Base-by-base conservation (phyloP, 2,113 vertebrate genomes). In the Aspiorhynchus laticeps region DNA sequence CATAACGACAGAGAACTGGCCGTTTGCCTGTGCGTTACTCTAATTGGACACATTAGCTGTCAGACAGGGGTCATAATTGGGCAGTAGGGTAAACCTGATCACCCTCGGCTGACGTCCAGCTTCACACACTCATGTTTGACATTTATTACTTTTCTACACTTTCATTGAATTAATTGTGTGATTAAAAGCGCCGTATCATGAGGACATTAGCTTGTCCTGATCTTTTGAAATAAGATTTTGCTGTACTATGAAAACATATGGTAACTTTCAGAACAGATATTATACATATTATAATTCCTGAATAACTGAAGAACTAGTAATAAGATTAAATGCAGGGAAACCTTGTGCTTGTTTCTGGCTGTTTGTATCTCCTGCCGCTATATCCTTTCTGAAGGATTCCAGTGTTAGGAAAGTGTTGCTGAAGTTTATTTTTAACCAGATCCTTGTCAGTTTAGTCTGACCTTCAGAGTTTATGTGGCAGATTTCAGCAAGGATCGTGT, bases 1-100 rank as follows among this genome's bases (percentile, higher is more conserved):
- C 93, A 94, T 94, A 94, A 94, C 93, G 93, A 95, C 93, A 90
- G 91, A 78, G 71, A 91, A 91, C 92, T 91, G 83, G 67, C 86
- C 88, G 83, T 90, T 90, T 92, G 89, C 88, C 21, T 77, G 31
- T 1, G 63, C 19, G 82, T 83, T 56, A 73, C 38, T 91, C 90
- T 89, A 90, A 89, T 91, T 79, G 65, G 76, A 56, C 85, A 78
- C 43, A 88, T 86, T 86, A 89, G 90, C 80, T 77, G 33, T 59
- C 36, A 31, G 83, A 74, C 67, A 51, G 15, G 24, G 48, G 48
- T 84, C 69, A 59, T 41, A 41, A 74, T 41, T 84, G 82, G 67
- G 67, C 69, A 84, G 48, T 17, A 59, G 69, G 43, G 63, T 71
- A 51, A 83, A 84, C 48, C 48, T 74, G 69, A 74, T 59, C 28